phyloP scores from a whole-genome alignment of 2,113 vertebrate genomes.

The Petrocephalus zakoni region DNA sequence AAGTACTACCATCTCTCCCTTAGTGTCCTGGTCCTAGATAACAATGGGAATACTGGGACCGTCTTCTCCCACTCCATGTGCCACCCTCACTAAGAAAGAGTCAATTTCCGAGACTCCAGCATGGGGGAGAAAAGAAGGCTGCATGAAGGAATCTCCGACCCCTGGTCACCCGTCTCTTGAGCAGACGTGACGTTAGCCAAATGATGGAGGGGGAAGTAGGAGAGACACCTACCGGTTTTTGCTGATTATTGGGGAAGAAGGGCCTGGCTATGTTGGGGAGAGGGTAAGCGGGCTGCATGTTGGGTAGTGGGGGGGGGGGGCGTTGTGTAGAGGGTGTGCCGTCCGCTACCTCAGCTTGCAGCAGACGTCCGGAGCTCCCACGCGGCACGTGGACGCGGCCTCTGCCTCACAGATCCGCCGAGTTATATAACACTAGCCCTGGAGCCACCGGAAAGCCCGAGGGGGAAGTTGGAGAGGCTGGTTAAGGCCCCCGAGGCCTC shows the following conservation, averaged over 20 bases:
- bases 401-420: neutral
- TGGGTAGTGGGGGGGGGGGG: neutral
- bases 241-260: neutral
- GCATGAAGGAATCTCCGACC: neutral
- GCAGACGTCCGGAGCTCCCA: neutral
- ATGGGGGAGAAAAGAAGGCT: neutral
- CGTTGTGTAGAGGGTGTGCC: neutral
- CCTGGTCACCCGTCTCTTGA: neutral
- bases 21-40: neutral
- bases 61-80: neutral
- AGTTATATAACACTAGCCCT: neutral
- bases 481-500: neutral
- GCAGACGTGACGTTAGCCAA: neutral
- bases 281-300: neutral
- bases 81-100: neutral
- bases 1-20: neutral
- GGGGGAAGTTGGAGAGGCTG: neutral
- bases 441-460: neutral
- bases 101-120: neutral
- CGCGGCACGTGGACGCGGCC: neutral
- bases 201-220: neutral
- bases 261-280: neutral
- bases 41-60: neutral
- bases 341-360: neutral
- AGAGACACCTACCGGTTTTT: neutral